Evolutionary conservation across 2,113 vertebrate genomes (phyloP), one percentile per base, ranked within the genome.

Genomic region (Etheostoma spectabile): DNA sequence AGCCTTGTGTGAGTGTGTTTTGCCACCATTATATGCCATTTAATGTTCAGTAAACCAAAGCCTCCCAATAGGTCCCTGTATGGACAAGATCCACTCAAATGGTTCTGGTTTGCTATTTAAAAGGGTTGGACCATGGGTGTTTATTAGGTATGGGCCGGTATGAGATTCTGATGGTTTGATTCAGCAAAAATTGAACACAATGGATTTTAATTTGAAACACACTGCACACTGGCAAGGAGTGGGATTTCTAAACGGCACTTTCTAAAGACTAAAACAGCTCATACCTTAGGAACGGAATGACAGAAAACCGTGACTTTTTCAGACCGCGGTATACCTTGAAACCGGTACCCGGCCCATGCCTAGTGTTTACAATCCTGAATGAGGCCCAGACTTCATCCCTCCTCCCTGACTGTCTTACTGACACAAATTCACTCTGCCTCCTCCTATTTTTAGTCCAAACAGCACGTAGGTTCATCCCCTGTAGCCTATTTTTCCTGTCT

Each of bases 371-470:
- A 2, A 42, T 63, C 33, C 30, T 76, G 74, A 78, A 71, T 84
- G 79, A 74, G 72, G 57, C 78, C 70, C 74, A 63, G 74, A 46
- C 84, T 68, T 19, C 53, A 5, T 56, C 24, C 68, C 27, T 74
- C 48, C 64, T 71, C 52, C 19, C 42, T 48, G 55, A 80, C 77
- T 80, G 87, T 75, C 85, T 90, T 68, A 89, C 80, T 86, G 88
- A 89, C 89, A 90, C 81, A 77, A 72, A 86, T 91, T 80, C 82
- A 45, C 33, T 45, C 79, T 21, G 62, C 51, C 55, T 85, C 51
- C 3, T 82, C 80, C 84, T 88, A 83, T 89, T 82, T 85, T 87
- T 83, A 89, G 84, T 80, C 73, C 69, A 75, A 70, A 78, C 77
- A 73, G 76, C 62, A 11, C 60, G 52, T 30, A 12, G 6, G 53